Conservation (phyloP, 92 coral and sea anemone genomes). For the Hydrozoanthus gracilis region DNA sequence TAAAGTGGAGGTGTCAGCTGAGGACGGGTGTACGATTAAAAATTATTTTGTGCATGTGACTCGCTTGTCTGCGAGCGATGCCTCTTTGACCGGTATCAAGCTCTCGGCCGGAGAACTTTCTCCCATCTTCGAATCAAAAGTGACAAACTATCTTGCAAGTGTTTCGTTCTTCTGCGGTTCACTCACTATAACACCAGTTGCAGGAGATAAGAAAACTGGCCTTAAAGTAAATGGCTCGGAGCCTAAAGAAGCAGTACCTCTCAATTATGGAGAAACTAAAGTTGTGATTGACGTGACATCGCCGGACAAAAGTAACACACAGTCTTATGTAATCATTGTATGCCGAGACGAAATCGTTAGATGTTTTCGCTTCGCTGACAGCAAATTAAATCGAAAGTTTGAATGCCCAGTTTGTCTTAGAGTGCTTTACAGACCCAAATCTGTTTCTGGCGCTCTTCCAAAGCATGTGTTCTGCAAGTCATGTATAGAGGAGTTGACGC, state of each 20-base stretch:
- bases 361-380: slow-evolving; percentile 65
- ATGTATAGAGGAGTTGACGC: slow-evolving; percentile 90
- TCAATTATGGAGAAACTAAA: slow-evolving; percentile 86
- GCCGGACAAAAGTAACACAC: slow-evolving; percentile 76
- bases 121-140: slow-evolving; percentile 74
- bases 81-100: slow-evolving; percentile 76
- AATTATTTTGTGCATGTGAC: slow-evolving; percentile 83
- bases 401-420: slow-evolving; percentile 92
- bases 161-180: slow-evolving; percentile 69
- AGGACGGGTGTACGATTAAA: slow-evolving; percentile 91
- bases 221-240: slow-evolving; percentile 72
- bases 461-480: slow-evolving; percentile 91
- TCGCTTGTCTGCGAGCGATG: slow-evolving; percentile 91
- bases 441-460: slow-evolving; percentile 71
- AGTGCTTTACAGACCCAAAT: slow-evolving; percentile 82
- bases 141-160: slow-evolving; percentile 60
- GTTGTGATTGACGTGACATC: slow-evolving; percentile 89
- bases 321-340: slow-evolving; percentile 63
- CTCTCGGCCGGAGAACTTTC: slow-evolving; percentile 68
- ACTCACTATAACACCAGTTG: slow-evolving; percentile 70
- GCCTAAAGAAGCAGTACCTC: slow-evolving; percentile 61
- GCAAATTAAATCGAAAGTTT: slow-evolving; percentile 46
- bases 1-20: slow-evolving; percentile 94
- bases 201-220: slow-evolving; percentile 83
- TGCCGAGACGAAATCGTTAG: slow-evolving; percentile 69